These are phyloP conservation scores for Pagetopsis macropterus DNA, from an alignment of 2,797 vertebrate genomes.

Conservation along the genomic window DNA sequence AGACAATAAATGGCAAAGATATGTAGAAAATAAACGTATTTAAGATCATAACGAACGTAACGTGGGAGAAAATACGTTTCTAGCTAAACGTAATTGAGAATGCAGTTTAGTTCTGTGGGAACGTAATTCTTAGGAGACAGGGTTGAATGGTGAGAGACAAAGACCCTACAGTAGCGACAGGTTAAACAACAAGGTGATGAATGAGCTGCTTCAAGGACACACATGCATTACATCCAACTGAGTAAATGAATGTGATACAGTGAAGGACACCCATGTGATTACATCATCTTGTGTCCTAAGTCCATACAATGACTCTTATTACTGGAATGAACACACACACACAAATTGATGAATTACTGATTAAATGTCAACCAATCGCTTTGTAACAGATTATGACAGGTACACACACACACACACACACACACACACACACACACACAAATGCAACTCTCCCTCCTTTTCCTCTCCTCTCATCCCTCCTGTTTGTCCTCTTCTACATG, in stretches of 20 bases:
- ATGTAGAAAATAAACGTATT: no score
- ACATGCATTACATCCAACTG: slow-evolving; percentile 2
- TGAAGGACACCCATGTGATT: not conserved
- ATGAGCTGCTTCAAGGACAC: slow-evolving; percentile 18
- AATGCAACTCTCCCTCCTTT: not conserved
- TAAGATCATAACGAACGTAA: no score
- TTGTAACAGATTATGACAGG: slow-evolving; percentile 2
- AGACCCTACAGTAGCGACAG: no score
- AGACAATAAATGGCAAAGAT: no score
- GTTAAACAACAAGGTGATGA: not conserved
- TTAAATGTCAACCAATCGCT: slow-evolving; percentile 5
- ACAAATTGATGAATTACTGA: slow-evolving; percentile 9
- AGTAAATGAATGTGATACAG: not conserved
- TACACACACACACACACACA: slow-evolving; percentile 8
- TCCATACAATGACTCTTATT: not conserved
- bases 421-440: no score
- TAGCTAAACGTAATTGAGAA: no score
- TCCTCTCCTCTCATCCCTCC: slow-evolving; percentile 2
- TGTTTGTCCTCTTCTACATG: slow-evolving; percentile 28
- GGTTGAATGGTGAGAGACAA: no score
- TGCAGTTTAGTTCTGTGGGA: no score
- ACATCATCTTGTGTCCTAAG: not conserved
- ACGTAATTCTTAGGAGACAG: no score
- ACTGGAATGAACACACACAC: not conserved
- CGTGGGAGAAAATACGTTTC: no score